These are phyloP conservation scores for Chaetorhynchus papuensis DNA, from an alignment of 2,113 vertebrate genomes.

Conservation along the genomic window DNA sequence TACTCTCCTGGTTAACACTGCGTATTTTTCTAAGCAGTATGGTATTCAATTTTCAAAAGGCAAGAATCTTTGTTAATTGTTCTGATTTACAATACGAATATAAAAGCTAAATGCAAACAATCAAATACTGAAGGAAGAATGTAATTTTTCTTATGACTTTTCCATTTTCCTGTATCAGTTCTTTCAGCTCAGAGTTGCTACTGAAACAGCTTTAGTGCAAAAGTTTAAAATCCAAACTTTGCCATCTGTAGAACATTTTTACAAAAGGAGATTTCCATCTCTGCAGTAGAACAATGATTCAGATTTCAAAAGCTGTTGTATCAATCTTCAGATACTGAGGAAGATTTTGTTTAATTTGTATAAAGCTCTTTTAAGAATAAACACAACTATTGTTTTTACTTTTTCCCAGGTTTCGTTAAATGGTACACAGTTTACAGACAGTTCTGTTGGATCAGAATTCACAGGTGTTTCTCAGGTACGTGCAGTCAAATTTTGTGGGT, in stretches of 20 bases:
- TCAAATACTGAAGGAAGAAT: neutral
- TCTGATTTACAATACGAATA: neutral
- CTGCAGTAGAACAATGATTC: neutral
- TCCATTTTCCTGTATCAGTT: neutral
- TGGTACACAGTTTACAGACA: conserved; percentile 86
- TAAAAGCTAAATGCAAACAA: neutral
- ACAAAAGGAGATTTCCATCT: neutral
- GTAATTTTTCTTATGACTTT: neutral
- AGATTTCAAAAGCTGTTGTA: neutral
- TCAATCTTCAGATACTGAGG: neutral
- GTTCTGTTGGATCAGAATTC: conserved; percentile 85
- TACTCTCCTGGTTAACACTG: neutral
- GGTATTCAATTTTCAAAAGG: neutral
- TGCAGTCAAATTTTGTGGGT: neutral
- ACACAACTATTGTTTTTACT: neutral
- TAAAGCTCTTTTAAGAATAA: neutral
- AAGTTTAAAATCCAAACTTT: neutral
- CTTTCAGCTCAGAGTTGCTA: neutral
- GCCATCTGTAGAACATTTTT: neutral
- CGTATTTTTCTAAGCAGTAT: neutral
- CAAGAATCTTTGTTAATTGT: neutral
- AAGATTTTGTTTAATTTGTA: neutral
- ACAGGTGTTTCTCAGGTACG: conserved; percentile 87
- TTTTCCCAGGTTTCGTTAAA: conserved; percentile 80
- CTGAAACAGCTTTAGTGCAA: neutral